phyloP scores from a whole-genome alignment of 1,140 invertebrate species.

The Samia ricini region DNA sequence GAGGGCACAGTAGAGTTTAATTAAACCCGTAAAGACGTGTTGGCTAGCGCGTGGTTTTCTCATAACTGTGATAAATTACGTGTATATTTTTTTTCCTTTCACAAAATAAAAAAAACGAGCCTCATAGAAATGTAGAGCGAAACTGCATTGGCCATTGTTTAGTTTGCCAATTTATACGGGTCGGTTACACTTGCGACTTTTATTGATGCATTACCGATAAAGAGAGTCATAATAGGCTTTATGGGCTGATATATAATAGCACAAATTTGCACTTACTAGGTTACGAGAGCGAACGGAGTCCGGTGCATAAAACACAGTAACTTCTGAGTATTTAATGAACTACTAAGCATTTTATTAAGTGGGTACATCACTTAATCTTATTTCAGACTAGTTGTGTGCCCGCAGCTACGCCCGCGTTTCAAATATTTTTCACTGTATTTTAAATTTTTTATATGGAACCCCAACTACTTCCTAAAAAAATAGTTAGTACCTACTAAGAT shows the following conservation, averaged over 20 bases:
- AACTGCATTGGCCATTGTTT: slow-evolving; percentile 72
- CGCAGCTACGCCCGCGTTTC: too few species aligned
- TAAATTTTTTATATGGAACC: too few species aligned
- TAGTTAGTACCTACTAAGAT: too few species aligned
- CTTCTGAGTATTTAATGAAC: too few species aligned
- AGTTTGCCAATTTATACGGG: slow-evolving; percentile 75
- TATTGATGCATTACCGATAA: slow-evolving; percentile 76
- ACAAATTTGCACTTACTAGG: slow-evolving; percentile 52
- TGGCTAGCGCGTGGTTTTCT: slow-evolving; percentile 61
- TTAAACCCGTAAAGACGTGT: slow-evolving; percentile 66
- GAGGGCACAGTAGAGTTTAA: slow-evolving; percentile 51
- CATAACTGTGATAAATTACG: slow-evolving; percentile 71
- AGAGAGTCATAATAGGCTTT: slow-evolving; percentile 72
- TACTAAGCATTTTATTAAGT: too few species aligned
- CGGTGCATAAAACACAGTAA: not conserved
- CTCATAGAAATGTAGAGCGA: slow-evolving; percentile 68
- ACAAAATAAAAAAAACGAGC: slow-evolving; percentile 63
- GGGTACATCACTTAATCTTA: too few species aligned
- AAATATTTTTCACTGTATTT: too few species aligned
- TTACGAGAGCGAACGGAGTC: slow-evolving; percentile 12
- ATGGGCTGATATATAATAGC: slow-evolving; percentile 69
- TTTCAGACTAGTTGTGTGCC: too few species aligned
- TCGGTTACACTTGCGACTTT: slow-evolving; percentile 75
- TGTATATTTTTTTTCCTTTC: slow-evolving; percentile 59
- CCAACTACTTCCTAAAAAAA: too few species aligned